Percentiles rank a stretch among this genome's conserved stretches.
Conservation (phyloP, 2,113 vertebrate genomes). For the Fulica atra region DNA sequence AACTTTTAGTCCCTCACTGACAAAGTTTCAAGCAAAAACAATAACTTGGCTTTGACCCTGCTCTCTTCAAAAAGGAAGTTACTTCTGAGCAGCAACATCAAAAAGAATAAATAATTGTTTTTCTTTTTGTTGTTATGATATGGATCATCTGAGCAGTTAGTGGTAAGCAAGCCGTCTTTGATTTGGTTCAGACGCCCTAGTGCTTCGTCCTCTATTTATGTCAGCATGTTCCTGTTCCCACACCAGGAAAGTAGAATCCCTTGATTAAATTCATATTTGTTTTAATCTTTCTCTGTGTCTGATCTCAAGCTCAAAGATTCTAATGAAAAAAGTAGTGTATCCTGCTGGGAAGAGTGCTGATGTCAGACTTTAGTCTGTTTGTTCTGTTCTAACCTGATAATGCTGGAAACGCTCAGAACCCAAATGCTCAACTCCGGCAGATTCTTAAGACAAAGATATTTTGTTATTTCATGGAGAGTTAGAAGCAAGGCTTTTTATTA, state of each 20-base stretch:
- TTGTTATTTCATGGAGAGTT: constrained; percentile 44
- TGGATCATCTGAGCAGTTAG: constrained; percentile 95
- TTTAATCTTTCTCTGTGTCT: constrained; percentile 93
- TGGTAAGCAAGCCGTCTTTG: constrained; percentile 95
- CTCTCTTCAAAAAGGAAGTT: constrained; percentile 81
- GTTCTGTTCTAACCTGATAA: constrained; percentile 78
- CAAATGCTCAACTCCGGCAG: constrained; percentile 38
- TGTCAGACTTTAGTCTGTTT: constrained; percentile 75
- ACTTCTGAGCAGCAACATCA: constrained; percentile 90
- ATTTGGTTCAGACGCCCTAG: constrained; percentile 93
- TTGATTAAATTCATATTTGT: constrained; percentile 99
- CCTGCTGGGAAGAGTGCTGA: constrained; percentile 78
- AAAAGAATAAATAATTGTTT: constrained; percentile 99
- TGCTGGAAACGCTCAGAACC: constrained; percentile 51
- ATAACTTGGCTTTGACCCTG: constrained; percentile 85
- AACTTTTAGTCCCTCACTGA: constrained; percentile 69
- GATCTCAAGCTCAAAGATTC: constrained; percentile 85
- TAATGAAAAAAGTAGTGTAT: constrained; percentile 79
- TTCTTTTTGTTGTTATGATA: constrained; percentile 98
- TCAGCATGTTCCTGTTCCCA: constrained; percentile 85
- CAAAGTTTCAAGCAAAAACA: constrained; percentile 81
- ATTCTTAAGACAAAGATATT: constrained; percentile 66
- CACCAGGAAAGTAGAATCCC: constrained; percentile 85
- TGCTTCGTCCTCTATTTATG: constrained; percentile 89
- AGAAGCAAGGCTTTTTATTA: constrained; percentile 45